Evolutionary conservation across 2,113 vertebrate species (phyloP), one percentile per base, ranked within the genome.

Genomic region (Macrotus californicus): DNA sequence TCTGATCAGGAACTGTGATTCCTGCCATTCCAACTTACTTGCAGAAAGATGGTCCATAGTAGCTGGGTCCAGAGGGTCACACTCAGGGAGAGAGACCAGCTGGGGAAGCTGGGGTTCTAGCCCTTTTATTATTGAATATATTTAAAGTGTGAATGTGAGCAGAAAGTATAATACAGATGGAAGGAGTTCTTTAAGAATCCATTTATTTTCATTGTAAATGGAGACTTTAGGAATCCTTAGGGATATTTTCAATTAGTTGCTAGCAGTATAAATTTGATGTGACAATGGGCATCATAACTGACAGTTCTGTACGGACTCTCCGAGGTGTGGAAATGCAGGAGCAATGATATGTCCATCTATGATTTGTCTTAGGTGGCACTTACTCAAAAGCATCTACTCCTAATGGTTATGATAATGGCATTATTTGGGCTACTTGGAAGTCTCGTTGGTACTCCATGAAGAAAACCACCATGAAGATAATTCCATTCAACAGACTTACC

Each of bases 391-490:
- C 99, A 41, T 98, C 98, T 19, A 98, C 98, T 16, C 96, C 98
- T 52, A 26, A 39, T 5, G 98, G 98, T 54, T 99, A 86, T 46
- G 99, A 99, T 97, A 99, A 99, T 13, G 99, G 99, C 80, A 99
- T 99, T 93, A 99, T 98, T 95, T 99, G 99, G 99, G 98, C 98
- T 72, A 99, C 99, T 0, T 99, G 99, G 99, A 99, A 98, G 94
- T 70, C 93, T 92, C 98, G 99, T 86, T 99, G 99, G 99, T 99
- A 99, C 96, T 99, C 99, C 46, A 97, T 99, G 98, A 99, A 99
- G 97, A 98, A 99, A 97, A 98, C 99, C 56, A 98, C 99, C 48
- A 99, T 99, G 99, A 99, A 99, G 98, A 81, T 99, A 59, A 99
- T 99, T 64, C 99, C 99, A 29, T 97, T 99, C 93, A 99, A 97